phyloP scores from a whole-genome alignment of 1,140 invertebrate genomes.

The Papilio helenus region DNA sequence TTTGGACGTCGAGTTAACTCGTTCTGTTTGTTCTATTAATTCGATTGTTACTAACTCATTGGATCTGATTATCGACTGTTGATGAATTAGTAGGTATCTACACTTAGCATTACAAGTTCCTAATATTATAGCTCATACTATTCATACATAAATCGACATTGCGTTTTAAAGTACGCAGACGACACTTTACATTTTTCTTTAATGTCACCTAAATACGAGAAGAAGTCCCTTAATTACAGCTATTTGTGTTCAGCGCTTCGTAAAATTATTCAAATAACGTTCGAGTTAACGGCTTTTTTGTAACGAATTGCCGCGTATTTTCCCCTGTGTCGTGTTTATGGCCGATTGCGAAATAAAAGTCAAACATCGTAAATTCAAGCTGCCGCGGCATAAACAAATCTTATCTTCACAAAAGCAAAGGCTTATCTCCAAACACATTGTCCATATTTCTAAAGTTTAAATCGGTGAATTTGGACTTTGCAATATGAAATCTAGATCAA shows the following conservation, averaged over 20 bases:
- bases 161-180: not conserved
- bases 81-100: constrained; percentile 54
- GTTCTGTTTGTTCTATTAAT: constrained; percentile 66
- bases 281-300: constrained; percentile 72
- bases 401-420: constrained; percentile 52
- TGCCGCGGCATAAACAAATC: constrained; percentile 52
- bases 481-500: constrained; percentile 12
- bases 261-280: constrained; percentile 78
- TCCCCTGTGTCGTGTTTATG: constrained; percentile 70
- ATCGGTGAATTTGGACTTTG: constrained; percentile 34
- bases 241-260: constrained; percentile 73
- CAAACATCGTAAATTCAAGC: constrained; percentile 64
- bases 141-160: not conserved
- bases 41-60: constrained; percentile 69
- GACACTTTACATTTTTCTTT: constrained; percentile 1
- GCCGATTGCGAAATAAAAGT: constrained; percentile 71
- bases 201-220: constrained; percentile 49
- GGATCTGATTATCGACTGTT: constrained; percentile 55
- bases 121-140: not conserved
- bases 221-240: constrained; percentile 71
- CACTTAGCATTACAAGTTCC: constrained; percentile 42
- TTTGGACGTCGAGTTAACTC: constrained; percentile 55
- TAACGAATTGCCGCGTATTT: constrained; percentile 71
- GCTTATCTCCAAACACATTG: constrained; percentile 54
- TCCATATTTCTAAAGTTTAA: constrained; percentile 29